Evolutionary conservation across 2,797 vertebrate species (phyloP).

Genomic region (Thalassophryne amazonica): DNA sequence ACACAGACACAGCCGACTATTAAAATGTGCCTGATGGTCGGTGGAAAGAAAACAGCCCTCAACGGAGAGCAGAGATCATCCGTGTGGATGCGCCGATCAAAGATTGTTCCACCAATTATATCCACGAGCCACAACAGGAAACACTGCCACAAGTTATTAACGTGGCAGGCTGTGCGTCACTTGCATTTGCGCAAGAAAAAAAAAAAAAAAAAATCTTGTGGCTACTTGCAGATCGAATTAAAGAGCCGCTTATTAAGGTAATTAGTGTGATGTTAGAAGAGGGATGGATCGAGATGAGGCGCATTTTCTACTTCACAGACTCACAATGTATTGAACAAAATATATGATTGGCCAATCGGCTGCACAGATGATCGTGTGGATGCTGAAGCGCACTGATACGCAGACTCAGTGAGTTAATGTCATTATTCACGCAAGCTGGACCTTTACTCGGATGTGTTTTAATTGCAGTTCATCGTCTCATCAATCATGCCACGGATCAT

Average conservation of each 20-base stretch:
- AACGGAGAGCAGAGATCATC: constrained; percentile 33
- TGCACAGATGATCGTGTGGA: constrained; percentile 7
- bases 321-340: constrained; percentile 40
- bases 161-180: background rate
- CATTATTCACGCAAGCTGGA: constrained; percentile 25
- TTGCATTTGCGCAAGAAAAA: constrained; percentile 11
- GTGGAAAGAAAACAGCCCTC: constrained; percentile 63
- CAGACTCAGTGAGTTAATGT: constrained; percentile 39
- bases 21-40: constrained; percentile 64
- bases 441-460: constrained; percentile 25
- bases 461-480: constrained; percentile 24
- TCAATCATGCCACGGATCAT: constrained; percentile 22
- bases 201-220: too few species aligned
- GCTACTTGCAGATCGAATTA: constrained; percentile 26
- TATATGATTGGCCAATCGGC: constrained; percentile 49
- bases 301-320: constrained; percentile 42
- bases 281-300: constrained; percentile 34
- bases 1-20: constrained; percentile 53
- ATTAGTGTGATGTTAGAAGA: too few species aligned
- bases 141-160: constrained; percentile 31
- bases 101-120: constrained; percentile 36
- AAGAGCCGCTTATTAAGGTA: too few species aligned
- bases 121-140: constrained; percentile 9
- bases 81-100: constrained; percentile 44
- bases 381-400: constrained; percentile 35